Evolutionary conservation across 2,797 vertebrate species (phyloP), one percentile per base, ranked within the genome.

Genomic region (Champsocephalus gunnari): DNA sequence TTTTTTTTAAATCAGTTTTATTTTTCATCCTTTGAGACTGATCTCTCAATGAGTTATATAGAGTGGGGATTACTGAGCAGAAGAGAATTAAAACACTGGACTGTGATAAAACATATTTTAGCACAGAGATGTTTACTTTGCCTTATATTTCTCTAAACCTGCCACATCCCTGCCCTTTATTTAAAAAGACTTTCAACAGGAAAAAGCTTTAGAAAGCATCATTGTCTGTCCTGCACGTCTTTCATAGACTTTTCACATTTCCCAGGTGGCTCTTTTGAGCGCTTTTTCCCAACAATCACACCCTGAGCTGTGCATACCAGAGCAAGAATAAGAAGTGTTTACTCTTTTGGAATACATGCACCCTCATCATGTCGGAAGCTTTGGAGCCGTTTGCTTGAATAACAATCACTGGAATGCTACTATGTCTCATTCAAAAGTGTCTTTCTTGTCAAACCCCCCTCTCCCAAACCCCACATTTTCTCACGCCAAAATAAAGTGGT

Each of bases 351-450:
- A 84, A 87, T 70, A 75, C 84, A 82, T 19, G 74, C 17, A 66
- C 60, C 80, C 71, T 80, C 73, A 57, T 75, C 83, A 63, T 88
- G 77, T 86, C 76, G 61, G 60, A 83, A 63, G 77, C 84, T 87
- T 80, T 70, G 66, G 73, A 86, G 76, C 38, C 1, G 28, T 86
- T 90, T 72, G 79, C 66, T 67, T 87, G 85, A 90, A 88, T 90
- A 88, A 89, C 90, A 93, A 91, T 92, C 84, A 28, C 54, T 87
- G 91, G 92, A 93, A 94, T 93, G 91, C 88, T 77, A 89, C 89
- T 89, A 84, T 85, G 88, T 91, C 89, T 89, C 91, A 91, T 93
- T 93, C 88, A 93, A 81, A 86, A 85, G 82, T 87, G 90, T 87
- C 90, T 93, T 89, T 92, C 82, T 85, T 66, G 73, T 88, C 86